Base-by-base conservation (phyloP, 2,113 vertebrate genomes). In the Epinephelus lanceolatus region DNA sequence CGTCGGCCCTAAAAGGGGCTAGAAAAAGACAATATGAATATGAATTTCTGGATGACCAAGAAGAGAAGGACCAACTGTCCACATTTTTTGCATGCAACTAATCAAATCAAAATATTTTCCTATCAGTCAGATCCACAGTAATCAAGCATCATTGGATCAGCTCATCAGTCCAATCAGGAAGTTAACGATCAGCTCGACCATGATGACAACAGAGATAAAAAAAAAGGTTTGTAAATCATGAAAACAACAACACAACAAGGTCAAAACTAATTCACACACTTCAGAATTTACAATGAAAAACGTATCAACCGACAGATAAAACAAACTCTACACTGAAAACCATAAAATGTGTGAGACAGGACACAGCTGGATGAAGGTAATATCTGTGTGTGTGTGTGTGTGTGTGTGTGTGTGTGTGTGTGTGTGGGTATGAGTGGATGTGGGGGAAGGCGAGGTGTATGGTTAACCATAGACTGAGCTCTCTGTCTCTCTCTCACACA, bases 381-480 rank as follows among this genome's bases (percentile, higher is more conserved):
- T 63, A 78, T 71, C 13, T 61, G 33, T 66, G 59, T 57, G 45
- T 17, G 61, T 59, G 52, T 55, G 23, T 66, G 14, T 37, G 80
- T 10, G 68, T 66, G 82, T 37, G 65, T 63, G 67, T 68, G 51
- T 25, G 25, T 25, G 25, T 3, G 57, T 71, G 21, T 71, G 81
- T 19, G 45, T 71, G 71, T 65, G 70, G 4, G 63, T 65, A 17
- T 71, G 80, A n/a, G 45, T 69, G 70, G 6, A 72, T 80, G 84
- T 76, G 77, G 79, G 85, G 66, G 79, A 49, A 61, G 73, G 74
- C 9, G 13, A 77, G 56, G 84, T 82, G 82, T 78, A 71, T 82
- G 88, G 87, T 93, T 92, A 89, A 92, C 86, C 89, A 88, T 63
- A 78, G 56, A 75, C 85, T 84, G 85, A 78, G 72, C 62, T 70